Base-by-base conservation (phyloP, 2,888 invertebrate genomes). In the Thecophora atra region DNA sequence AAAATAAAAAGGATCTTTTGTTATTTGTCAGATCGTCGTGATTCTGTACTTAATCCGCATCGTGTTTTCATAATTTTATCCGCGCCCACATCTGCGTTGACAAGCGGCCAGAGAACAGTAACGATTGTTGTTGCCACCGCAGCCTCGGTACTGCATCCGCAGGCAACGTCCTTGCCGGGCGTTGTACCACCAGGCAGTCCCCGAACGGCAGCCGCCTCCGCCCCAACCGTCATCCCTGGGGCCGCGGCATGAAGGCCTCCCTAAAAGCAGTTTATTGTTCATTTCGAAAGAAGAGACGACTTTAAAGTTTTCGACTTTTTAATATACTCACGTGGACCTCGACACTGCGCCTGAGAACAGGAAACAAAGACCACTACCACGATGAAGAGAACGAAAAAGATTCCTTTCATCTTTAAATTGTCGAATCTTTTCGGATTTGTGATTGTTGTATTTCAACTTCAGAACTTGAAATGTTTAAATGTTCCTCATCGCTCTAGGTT, bases 81-180 rank as follows among this genome's bases (percentile, higher is more conserved):
- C 21, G 26, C 28, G 26, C 13, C 26, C 26, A 15, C 58, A 58
- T 58, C 58, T 63, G 1, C n/a, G 66, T 11, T 66, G 19, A 13
- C 66, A 66, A 17, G 2, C 26, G 4, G 51, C 51, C 26, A 17
- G 24, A 6, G 51, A 17, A 51, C 66, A 66, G 15, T 52, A 28
- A n/a, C 66, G 66, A 51, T 66, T 66, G 17, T 24, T 51, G 51
- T 66, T 66, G 26, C 66, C 66, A 6, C 66, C 66, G 47, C 66
- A 66, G 3, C 66, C 66, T 1, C 52, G 19, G n/a, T 52, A 66
- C 13, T 19, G 66, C 51, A 58, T 15, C 2, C 4, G 8, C 19
- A 44, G 13, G 54, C 68, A 68, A 15, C 30, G 44, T n/a, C 68
- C 58, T 15, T n/a, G 8, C 17, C 3, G 44, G 1, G 17, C 3